Base-by-base conservation (phyloP, 2,113 vertebrate genomes). In the Gopherus flavomarginatus region DNA sequence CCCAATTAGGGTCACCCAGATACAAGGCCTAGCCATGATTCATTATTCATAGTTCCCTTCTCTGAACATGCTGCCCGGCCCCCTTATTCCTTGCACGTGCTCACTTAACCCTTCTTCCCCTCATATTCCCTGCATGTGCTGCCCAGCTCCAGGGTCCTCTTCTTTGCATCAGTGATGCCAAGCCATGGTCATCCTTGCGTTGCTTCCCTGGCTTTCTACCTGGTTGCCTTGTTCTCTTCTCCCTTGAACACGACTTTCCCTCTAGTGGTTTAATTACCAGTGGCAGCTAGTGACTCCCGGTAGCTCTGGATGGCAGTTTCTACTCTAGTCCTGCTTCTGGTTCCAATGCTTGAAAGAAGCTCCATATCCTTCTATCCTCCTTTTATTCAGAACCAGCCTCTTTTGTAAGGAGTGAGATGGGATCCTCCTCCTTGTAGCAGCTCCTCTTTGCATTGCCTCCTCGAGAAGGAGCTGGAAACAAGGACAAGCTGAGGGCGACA, bases 231-330 rank as follows among this genome's bases (percentile, higher is more conserved):
- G 42, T 77, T 24, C 72, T 26, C 38, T 77, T 77, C 21, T 38
- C 38, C 72, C 72, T 44, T 24, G 22, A 26, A 77, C 72, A 44
- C 4, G 22, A 24, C 72, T 26, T 77, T 77, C 38, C 22, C 21
- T 12, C 10, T 26, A 5, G 21, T 22, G 38, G 5, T 24, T 26
- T 44, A n/a, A 38, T 77, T 77, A 5, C 72, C 22, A 26, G 38
- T 11, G 38, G 22, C 94, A 59, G 6, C 7, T 47, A 1, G 5
- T 90, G 0, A 57, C 72, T 0, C 0, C 62, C 81, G 65, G 79
- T 65, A 79, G 52, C 26, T 3, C 8, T 0, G 0, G 77, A 24
- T 27, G 65, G 21, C 1, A 10, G 3, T 16, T 82, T 59, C 27
- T 90, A 52, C 11, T 27, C 38, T 77, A 24, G 8, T 7, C 5